These are phyloP conservation scores for Galago senegalensis DNA, from an alignment of 2,797 vertebrate genomes.

Conservation along the genomic window DNA sequence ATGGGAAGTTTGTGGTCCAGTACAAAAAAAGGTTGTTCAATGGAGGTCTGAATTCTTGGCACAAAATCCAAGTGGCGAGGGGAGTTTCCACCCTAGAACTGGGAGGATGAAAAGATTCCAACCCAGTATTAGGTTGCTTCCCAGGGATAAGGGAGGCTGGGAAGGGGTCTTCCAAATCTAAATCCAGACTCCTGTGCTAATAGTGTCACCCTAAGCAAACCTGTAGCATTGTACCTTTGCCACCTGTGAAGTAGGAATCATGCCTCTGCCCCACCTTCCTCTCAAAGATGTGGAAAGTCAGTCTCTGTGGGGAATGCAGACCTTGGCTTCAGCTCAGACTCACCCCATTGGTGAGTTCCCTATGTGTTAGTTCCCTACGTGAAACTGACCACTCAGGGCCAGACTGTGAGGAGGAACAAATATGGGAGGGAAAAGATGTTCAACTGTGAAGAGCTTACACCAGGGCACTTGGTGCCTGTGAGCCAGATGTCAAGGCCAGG, in stretches of 20 bases:
- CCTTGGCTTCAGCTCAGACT: background rate
- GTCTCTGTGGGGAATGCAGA: background rate
- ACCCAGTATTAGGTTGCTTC: background rate
- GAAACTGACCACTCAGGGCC: background rate
- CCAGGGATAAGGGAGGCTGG: background rate
- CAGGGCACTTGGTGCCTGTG: no score
- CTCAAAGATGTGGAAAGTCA: background rate
- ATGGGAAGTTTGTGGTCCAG: background rate
- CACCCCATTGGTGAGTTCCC: background rate
- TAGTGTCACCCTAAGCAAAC: background rate
- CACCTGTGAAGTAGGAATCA: background rate
- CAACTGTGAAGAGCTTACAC: background rate
- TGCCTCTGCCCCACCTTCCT: background rate
- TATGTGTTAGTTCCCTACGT: fast-evolving
- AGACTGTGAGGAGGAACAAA: background rate
- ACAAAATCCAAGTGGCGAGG: background rate
- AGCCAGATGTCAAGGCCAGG: background rate
- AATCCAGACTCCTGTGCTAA: background rate
- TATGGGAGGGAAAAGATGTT: background rate
- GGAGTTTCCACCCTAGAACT: background rate
- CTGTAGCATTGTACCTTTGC: background rate
- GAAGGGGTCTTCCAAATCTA: background rate
- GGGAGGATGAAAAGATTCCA: background rate
- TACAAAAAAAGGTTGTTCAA: background rate
- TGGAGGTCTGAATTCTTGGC: background rate